Evolutionary conservation across 2,113 vertebrate genomes (phyloP), one percentile per base, ranked within the genome.

Genomic region (Phalacrocorax aristotelis): DNA sequence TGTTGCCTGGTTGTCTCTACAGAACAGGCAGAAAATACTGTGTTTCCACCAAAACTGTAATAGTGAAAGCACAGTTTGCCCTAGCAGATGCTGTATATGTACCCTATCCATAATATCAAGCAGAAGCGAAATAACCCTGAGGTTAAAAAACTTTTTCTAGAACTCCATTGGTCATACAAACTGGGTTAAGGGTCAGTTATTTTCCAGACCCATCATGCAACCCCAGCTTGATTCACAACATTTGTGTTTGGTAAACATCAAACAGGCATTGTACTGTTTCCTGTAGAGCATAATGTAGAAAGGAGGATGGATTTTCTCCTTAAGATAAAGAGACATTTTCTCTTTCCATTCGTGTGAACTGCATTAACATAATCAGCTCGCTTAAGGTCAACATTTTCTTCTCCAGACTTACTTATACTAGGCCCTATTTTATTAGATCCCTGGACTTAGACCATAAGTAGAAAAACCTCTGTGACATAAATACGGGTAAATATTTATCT

Each of bases 401-500:
- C 22, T 87, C 58, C 2, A 8, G 52, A 17, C 26, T 86, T n/a
- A 19, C 9, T 77, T 69, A 17, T 2, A 48, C 10, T 22, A 79
- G 49, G 6, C 10, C 27, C 10, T 69, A 4, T 32, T 71, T 61
- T 15, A 49, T 92, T 30, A 60, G 23, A n/a, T 26, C 30, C 21
- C 57, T 76, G 40, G 27, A 38, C 10, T 72, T 70, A 26, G 17
- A 13, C 42, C 18, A 3, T 32, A 34, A 80, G 17, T n/a, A 76
- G 44, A 85, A 71, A 95, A 93, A 13, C 4, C 8, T 65, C 76
- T 49, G 9, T 52, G 38, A 77, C 14, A 30, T 74, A 70, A 90
- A 58, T 27, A 42, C 15, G 26, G 78, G 40, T 93, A 96, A 97
- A 97, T 96, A 93, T 94, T 92, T 95, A 30, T 80, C 6, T 74